Evolutionary conservation across 1,140 invertebrate genomes (phyloP).

Genomic region (Cotesia typhae): DNA sequence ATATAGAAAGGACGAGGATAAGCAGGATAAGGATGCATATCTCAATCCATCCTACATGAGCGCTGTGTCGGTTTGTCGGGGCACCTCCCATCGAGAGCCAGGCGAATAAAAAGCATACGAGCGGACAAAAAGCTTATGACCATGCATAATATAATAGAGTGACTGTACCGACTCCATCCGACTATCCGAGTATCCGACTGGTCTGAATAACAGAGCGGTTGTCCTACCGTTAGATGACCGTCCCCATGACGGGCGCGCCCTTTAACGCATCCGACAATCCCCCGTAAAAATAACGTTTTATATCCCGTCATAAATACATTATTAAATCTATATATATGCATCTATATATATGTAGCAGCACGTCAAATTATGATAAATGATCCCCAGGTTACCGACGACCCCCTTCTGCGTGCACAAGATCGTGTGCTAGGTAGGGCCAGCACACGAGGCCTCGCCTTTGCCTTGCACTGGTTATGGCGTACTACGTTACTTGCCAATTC

Average conservation of each 20-base stretch:
- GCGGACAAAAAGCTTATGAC: too few species aligned
- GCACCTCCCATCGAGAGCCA: too few species aligned
- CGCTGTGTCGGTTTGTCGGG: too few species aligned
- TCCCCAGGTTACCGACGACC: conserved; percentile 29
- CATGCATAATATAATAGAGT: too few species aligned
- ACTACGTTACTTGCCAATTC: conserved; percentile 28
- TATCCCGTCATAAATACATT: conserved; percentile 25
- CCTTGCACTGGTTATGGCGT: background rate
- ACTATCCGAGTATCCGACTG: too few species aligned
- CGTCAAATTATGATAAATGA: conserved; percentile 39
- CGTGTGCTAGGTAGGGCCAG: conserved; percentile 18
- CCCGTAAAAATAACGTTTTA: conserved; percentile 6
- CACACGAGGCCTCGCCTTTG: background rate
- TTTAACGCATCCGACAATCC: conserved; percentile 19
- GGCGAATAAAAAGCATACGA: too few species aligned
- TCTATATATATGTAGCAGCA: conserved; percentile 21
- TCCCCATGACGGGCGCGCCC: conserved; percentile 19
- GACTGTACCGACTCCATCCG: too few species aligned
- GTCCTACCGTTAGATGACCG: conserved; percentile 41
- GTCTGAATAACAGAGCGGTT: conserved; percentile 19
- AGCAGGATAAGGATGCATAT: too few species aligned
- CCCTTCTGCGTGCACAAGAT: conserved; percentile 36
- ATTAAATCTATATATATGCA: background rate
- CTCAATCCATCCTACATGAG: too few species aligned
- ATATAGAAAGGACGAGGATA: too few species aligned